phyloP scores from a whole-genome alignment of 2,888 invertebrate species.

The Campopleginae sp. region DNA sequence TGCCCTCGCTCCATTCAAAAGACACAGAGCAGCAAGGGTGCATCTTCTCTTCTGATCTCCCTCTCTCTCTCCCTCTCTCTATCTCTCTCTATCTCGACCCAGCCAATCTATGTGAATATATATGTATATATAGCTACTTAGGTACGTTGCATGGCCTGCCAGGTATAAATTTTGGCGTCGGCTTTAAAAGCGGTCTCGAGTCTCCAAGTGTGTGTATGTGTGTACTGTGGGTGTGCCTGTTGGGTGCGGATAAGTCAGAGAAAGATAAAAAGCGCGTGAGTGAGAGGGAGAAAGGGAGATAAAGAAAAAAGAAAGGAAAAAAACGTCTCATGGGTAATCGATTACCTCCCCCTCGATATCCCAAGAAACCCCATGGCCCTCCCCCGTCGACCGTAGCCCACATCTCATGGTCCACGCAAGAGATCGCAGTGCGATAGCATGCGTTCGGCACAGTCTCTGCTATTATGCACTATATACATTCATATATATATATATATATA shows the following conservation, averaged over 20 bases:
- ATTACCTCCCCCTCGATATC: conserved; percentile 66
- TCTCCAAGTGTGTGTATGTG: not conserved
- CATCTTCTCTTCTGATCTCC: conserved; percentile 58
- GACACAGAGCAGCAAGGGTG: conserved; percentile 64
- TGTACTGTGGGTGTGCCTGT: not conserved
- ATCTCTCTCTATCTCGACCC: conserved; percentile 34
- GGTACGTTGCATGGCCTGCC: conserved; percentile 69
- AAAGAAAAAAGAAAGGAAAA: conserved; percentile 69
- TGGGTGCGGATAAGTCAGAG: conserved; percentile 25
- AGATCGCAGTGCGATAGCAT: conserved; percentile 64
- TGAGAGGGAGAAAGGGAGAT: conserved; percentile 46
- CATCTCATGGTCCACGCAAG: conserved; percentile 59
- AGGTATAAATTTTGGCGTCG: conserved; percentile 82
- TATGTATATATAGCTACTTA: conserved; percentile 9
- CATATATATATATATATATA: not conserved
- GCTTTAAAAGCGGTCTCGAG: conserved; percentile 69
- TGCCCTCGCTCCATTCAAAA: conserved; percentile 68
- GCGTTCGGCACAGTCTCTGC: conserved; percentile 19
- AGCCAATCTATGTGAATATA: conserved; percentile 1
- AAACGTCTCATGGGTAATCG: conserved; percentile 71
- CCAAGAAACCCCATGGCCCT: conserved; percentile 65
- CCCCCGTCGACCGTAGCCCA: conserved; percentile 63
- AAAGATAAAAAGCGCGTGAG: conserved; percentile 43
- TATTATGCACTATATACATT: conserved; percentile 14
- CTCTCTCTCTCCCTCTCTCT: conserved; percentile 39